Evolutionary conservation across 2,888 invertebrate species (phyloP).

Genomic region (Lathronympha strigana): DNA sequence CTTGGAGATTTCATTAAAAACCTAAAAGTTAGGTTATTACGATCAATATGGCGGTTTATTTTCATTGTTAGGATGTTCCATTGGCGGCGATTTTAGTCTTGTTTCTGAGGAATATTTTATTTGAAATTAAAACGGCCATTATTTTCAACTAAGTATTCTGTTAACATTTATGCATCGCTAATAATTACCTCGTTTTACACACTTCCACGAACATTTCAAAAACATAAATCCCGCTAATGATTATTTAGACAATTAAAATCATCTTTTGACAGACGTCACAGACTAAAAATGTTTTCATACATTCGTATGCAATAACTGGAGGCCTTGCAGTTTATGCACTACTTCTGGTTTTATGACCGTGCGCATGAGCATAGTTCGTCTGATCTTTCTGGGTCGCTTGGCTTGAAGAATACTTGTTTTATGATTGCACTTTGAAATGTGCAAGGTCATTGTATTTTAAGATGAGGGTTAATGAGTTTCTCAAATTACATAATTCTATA

Average conservation of each 20-base stretch:
- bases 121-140: no score
- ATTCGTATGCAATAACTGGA: constrained; percentile 27
- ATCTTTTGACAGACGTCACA: constrained; percentile 30
- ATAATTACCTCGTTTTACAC: background rate
- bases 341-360: constrained; percentile 34
- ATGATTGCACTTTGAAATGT: constrained; percentile 20
- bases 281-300: constrained; percentile 36
- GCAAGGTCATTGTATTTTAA: constrained; percentile 38
- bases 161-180: background rate
- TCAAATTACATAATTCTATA: no score
- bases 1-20: no score
- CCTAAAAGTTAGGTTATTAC: no score
- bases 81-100: no score
- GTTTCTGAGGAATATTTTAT: no score
- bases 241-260: constrained; percentile 21
- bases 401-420: constrained; percentile 37
- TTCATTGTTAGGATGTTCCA: no score
- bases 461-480: background rate
- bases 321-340: constrained; percentile 43
- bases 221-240: constrained; percentile 6
- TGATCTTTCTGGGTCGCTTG: constrained; percentile 39
- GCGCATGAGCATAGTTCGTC: constrained; percentile 19
- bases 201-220: background rate
- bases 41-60: no score
- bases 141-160: background rate